Evolutionary conservation across 2,797 vertebrate species (phyloP), one percentile per base, ranked within the genome.

Genomic region (Phalloptychus januarius): DNA sequence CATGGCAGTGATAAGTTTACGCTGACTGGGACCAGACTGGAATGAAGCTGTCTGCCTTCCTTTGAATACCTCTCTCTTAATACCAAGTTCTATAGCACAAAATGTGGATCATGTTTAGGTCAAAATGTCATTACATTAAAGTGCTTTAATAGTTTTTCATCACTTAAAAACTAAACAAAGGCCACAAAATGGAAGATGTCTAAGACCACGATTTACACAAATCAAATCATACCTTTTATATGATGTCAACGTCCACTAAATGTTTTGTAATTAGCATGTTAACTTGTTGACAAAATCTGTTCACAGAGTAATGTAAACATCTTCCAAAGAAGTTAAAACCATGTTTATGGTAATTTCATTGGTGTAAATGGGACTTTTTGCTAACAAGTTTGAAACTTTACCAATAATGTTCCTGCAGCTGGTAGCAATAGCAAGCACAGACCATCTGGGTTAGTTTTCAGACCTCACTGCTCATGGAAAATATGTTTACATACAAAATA

Each of bases 1-100:
- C 83, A 77, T 40, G 77, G 79, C 81, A 78, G 84, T 88, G 85
- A 92, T 86, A 89, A 71, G 87, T 88, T 91, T 83, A 79, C 38
- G 71, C 81, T 88, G 83, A 90, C 86, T 61, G 61, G 81, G 76
- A 86, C 72, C 81, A 85, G 83, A 73, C 79, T 72, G 89, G 89
- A 92, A 83, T 71, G 89, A 92, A 82, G 52, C 84, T 82, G 79
- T 85, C 75, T 44, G 70, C 71, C 77, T 71, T 85, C 81, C 84
- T 83, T 88, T 76, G 83, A 82, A 87, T 83, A 79, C 40, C 38
- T 70, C 31, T 74, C 81, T 83, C 88, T 89, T 82, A 85, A 86
- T 84, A 93, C 83, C 79, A 77, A 86, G 77, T 25, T 56, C 67
- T 81, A 63, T 69, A 36, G 54, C 54, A 38, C 58, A 70, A 70